phyloP scores from a whole-genome alignment of 2,797 vertebrate species.

The Arvicola amphibius region DNA sequence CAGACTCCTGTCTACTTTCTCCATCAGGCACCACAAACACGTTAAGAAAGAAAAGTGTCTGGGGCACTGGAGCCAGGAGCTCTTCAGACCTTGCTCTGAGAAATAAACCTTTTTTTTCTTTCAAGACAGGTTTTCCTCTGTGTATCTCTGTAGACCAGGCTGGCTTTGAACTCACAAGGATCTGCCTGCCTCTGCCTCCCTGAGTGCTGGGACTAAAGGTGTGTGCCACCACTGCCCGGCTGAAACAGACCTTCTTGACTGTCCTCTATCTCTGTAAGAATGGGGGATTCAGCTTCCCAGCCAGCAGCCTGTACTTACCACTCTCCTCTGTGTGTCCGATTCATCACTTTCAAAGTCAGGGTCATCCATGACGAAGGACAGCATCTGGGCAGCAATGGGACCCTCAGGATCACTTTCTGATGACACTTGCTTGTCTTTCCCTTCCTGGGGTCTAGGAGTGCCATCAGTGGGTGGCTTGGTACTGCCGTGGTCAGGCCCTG shows the following conservation, averaged over 20 bases:
- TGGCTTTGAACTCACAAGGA: too few species aligned
- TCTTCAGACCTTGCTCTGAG: background rate
- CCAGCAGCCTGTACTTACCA: conserved; percentile 75
- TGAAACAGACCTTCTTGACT: background rate
- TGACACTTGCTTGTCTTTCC: conserved; percentile 83
- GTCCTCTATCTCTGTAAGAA: background rate
- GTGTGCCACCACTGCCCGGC: too few species aligned
- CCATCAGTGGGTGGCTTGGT: conserved; percentile 65
- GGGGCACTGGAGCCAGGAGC: background rate
- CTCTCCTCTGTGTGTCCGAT: conserved; percentile 89
- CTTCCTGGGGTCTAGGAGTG: conserved; percentile 64
- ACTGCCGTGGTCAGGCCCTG: conserved; percentile 64
- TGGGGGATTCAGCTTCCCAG: background rate
- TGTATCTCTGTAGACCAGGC: too few species aligned
- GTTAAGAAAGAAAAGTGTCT: background rate
- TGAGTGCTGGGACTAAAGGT: too few species aligned
- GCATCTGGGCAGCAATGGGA: conserved; percentile 94
- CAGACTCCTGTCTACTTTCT: background rate
- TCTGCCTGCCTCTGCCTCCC: too few species aligned
- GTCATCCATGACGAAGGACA: conserved; percentile 98
- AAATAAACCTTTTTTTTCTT: background rate
- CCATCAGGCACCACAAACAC: background rate
- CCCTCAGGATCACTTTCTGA: conserved; percentile 94
- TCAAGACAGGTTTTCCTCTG: too few species aligned
- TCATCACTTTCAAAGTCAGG: conserved; percentile 97